phyloP scores from a whole-genome alignment of 2,113 vertebrate genomes.

The Gorilla gorilla region DNA sequence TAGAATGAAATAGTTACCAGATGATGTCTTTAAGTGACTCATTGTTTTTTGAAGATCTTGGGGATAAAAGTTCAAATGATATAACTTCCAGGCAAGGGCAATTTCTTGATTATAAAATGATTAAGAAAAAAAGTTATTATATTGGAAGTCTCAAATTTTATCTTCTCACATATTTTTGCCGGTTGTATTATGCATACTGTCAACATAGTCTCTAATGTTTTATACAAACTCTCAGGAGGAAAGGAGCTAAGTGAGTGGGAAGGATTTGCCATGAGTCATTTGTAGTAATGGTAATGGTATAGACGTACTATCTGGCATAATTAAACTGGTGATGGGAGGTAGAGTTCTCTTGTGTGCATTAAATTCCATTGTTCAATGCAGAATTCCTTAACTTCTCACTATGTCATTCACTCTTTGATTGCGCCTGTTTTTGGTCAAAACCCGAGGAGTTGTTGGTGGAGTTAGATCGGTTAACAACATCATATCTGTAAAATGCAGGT shows the following conservation, averaged over 20 bases:
- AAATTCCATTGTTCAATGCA: background rate
- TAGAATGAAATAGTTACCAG: slow-evolving; percentile 53
- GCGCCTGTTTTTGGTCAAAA: background rate
- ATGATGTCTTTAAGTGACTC: slow-evolving; percentile 71
- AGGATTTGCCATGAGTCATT: background rate
- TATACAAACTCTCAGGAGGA: background rate
- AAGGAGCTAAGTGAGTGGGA: background rate
- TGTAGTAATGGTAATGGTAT: background rate
- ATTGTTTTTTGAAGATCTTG: slow-evolving; percentile 63
- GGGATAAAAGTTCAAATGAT: slow-evolving; percentile 59
- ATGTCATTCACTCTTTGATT: background rate
- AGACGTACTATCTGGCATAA: background rate
- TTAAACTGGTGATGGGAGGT: background rate
- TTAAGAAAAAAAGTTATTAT: slow-evolving; percentile 39
- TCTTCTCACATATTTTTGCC: background rate
- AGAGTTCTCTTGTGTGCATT: background rate
- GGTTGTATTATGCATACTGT: background rate
- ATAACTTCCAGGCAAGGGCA: slow-evolving; percentile 22
- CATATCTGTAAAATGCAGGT: background rate
- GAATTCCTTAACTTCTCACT: background rate
- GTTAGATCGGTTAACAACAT: background rate
- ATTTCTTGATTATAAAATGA: slow-evolving; percentile 56
- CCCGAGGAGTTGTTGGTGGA: background rate
- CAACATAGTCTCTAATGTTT: background rate
- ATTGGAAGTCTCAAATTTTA: slow-evolving; percentile 2